Evolutionary conservation across 2,113 vertebrate species (phyloP).

Genomic region (Hemicordylus capensis): DNA sequence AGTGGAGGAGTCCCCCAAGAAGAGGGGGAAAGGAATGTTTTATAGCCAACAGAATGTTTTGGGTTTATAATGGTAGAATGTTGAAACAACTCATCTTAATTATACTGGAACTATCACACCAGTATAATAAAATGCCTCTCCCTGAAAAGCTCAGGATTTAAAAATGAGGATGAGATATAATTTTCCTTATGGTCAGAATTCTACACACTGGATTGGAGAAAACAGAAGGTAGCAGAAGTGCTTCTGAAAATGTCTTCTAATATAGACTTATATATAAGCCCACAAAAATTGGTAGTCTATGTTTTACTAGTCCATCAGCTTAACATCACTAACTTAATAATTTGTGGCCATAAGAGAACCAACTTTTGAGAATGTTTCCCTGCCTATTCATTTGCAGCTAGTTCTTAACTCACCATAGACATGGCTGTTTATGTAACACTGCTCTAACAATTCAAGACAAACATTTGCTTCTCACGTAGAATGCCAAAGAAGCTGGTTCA

Average conservation of each 20-base stretch:
- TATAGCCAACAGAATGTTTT: no score
- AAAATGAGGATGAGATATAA: background rate
- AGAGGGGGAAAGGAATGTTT: no score
- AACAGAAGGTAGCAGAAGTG: background rate
- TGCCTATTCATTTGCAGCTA: background rate
- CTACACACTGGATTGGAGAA: no score
- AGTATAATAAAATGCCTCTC: background rate
- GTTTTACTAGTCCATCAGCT: background rate
- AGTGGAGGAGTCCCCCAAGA: no score
- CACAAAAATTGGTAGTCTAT: background rate
- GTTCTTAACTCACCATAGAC: background rate
- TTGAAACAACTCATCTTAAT: no score
- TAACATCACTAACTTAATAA: background rate
- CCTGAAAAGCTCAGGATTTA: background rate
- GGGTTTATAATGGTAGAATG: no score
- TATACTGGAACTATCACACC: no score
- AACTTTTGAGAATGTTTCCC: background rate
- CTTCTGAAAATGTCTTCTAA: background rate
- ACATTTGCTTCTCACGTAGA: background rate
- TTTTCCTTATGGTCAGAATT: no score
- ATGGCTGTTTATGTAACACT: background rate
- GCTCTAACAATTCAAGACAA: background rate
- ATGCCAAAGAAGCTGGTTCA: background rate
- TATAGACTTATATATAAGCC: no score
- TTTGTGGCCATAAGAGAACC: background rate